These are phyloP conservation scores for Thaleichthys pacificus DNA, from an alignment of 2,797 vertebrate genomes.

Conservation along the genomic window DNA sequence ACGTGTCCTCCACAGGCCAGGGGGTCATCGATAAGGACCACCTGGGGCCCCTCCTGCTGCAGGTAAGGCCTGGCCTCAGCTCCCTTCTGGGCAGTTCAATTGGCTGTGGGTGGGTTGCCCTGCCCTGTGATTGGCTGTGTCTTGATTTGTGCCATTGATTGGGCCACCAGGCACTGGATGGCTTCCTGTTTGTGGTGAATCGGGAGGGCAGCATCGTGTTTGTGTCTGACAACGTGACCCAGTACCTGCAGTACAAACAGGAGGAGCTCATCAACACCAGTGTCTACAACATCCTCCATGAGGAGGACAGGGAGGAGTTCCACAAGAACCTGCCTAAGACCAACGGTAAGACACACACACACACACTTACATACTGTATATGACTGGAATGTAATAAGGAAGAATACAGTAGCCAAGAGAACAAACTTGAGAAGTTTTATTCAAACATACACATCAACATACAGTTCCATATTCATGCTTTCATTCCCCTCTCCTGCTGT, in stretches of 20 bases:
- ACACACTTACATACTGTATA: constrained; percentile 1
- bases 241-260: constrained; percentile 84
- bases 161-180: constrained; percentile 76
- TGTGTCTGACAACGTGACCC: constrained; percentile 85
- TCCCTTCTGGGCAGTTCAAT: not conserved
- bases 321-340: constrained; percentile 85
- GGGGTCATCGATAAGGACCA: constrained; percentile 96
- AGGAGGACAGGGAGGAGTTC: constrained; percentile 83
- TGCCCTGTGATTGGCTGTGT: constrained; percentile 15
- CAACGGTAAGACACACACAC: constrained; percentile 71
- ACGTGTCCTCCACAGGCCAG: constrained; percentile 94
- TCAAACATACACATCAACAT: constrained; percentile 20
- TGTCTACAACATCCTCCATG: constrained; percentile 81
- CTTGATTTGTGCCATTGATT: constrained; percentile 24
- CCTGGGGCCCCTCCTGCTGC: constrained; percentile 88
- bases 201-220: constrained; percentile 85
- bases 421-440: constrained; percentile 49
- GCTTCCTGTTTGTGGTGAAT: constrained; percentile 86
- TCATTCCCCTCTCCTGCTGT: constrained; percentile 35
- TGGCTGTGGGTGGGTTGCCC: not conserved
- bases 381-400: not conserved
- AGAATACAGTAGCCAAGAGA: constrained; percentile 16
- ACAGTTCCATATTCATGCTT: constrained; percentile 52
- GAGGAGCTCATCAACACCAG: constrained; percentile 84
- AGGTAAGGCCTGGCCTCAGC: constrained; percentile 71